Conservation (phyloP, 2,888 invertebrate genomes). For the Bellardia pandia region DNA sequence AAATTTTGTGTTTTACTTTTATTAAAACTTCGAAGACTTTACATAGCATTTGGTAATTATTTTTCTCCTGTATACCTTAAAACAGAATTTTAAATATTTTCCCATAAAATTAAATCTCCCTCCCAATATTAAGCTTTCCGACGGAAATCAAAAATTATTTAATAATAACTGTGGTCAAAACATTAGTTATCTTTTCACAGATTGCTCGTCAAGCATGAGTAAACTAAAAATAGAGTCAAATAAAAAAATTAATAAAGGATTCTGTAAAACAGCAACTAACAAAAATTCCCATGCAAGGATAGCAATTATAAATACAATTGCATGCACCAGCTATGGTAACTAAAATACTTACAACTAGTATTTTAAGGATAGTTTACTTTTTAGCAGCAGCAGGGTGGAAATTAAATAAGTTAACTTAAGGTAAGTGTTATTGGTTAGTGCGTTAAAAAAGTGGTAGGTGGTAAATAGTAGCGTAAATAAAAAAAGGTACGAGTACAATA, state of each 20-base stretch:
- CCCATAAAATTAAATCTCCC: slow-evolving; percentile 41
- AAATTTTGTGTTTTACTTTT: no score
- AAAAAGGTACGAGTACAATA: slow-evolving; percentile 34
- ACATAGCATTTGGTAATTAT: no score
- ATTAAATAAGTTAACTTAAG: slow-evolving; percentile 20
- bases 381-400: slow-evolving; percentile 34
- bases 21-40: no score
- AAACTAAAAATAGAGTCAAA: slow-evolving; percentile 2
- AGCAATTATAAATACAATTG: slow-evolving; percentile 37
- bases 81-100: slow-evolving; percentile 23
- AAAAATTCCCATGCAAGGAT: slow-evolving; percentile 73
- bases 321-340: slow-evolving; percentile 13
- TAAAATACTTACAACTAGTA: slow-evolving; percentile 1
- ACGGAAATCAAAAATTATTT: slow-evolving; percentile 63
- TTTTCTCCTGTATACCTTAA: not conserved
- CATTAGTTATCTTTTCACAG: slow-evolving; percentile 7
- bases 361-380: slow-evolving; percentile 7
- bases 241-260: slow-evolving; percentile 52
- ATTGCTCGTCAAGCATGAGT: slow-evolving; percentile 60
- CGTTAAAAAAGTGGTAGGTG: slow-evolving; percentile 28
- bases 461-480: not conserved
- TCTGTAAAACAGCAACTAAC: slow-evolving; percentile 54
- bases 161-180: slow-evolving; percentile 42
- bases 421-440: slow-evolving; percentile 42
- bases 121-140: not conserved